Evolutionary conservation across 2,113 vertebrate genomes (phyloP).

Genomic region (Perca schrenkii): DNA sequence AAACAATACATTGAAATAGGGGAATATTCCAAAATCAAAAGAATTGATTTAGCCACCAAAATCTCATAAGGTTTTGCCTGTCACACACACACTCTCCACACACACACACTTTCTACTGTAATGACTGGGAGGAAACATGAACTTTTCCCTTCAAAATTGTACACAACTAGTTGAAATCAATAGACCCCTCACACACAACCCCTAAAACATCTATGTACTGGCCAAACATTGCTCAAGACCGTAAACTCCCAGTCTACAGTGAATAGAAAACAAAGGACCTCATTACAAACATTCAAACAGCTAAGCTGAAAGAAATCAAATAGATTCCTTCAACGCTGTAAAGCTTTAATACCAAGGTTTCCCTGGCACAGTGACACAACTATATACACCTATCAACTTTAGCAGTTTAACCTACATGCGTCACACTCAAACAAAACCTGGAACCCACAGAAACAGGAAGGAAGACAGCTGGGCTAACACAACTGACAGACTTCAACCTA

Average conservation of each 20-base stretch:
- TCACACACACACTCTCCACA: neutral
- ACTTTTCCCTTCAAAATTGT: neutral
- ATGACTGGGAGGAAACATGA: neutral
- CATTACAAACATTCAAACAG: neutral
- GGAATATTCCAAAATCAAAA: neutral
- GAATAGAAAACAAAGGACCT: neutral
- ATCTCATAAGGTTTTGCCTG: neutral
- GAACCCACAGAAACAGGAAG: slow-evolving; percentile 24
- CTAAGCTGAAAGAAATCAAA: neutral
- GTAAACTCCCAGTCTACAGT: neutral
- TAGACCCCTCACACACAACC: neutral
- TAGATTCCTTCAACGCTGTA: neutral
- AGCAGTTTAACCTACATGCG: slow-evolving; percentile 19
- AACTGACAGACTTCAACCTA: neutral
- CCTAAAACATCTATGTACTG: neutral
- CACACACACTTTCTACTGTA: neutral
- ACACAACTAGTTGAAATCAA: neutral
- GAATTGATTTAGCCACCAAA: neutral
- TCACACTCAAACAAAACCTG: slow-evolving; percentile 12
- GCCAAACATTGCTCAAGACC: neutral
- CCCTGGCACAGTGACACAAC: neutral
- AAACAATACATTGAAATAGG: neutral
- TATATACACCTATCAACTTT: neutral
- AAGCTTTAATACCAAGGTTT: neutral
- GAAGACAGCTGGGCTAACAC: slow-evolving; percentile 32